Evolutionary conservation across 2,797 vertebrate genomes (phyloP), one percentile per base, ranked within the genome.

Genomic region (Prionace glauca): DNA sequence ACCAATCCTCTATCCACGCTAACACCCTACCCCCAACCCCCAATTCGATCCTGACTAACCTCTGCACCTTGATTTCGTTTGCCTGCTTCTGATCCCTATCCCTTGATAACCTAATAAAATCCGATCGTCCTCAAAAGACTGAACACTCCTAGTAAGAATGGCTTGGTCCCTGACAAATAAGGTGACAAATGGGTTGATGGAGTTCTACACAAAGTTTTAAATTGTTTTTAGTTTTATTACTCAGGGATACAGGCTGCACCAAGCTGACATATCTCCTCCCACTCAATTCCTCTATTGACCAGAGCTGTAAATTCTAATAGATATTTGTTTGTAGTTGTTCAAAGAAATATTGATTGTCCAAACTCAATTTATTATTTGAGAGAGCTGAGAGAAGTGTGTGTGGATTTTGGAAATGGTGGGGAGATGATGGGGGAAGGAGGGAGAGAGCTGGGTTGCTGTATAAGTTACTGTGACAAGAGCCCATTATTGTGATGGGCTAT

Each of bases 241-340:
- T 88, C 50, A 56, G 50, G 11, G 26, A 29, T 29, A 32, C 81
- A 84, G 36, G 56, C 86, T 88, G 12, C 24, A 26, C 26, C 86
- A 18, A 29, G 5, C 60, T 11, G 26, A 29, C 22, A 16, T 5
- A 88, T 88, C 50, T 88, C 86, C 86, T 60, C 86, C 50, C 56
- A 88, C 81, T 84, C 81, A 88, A 32, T 60, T 88, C 29, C 86
- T 88, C 50, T 60, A 14, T 32, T 56, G 26, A 88, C 50, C 50
- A 88, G 81, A 29, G 24, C 50, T 12, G 56, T 88, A 88, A 88
- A 88, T 56, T 88, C 24, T 32, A 60, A 10, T 56, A 60, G 29
- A 88, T 88, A 60, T 88, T 88, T 88, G 86, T 88, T 88, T 60
- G 26, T 56, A 88, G 86, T 45, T 56, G 81, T 84, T 84, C 26